These are phyloP conservation scores for Volucella zonaria DNA, from an alignment of 2,888 invertebrate species.

Conservation along the genomic window DNA sequence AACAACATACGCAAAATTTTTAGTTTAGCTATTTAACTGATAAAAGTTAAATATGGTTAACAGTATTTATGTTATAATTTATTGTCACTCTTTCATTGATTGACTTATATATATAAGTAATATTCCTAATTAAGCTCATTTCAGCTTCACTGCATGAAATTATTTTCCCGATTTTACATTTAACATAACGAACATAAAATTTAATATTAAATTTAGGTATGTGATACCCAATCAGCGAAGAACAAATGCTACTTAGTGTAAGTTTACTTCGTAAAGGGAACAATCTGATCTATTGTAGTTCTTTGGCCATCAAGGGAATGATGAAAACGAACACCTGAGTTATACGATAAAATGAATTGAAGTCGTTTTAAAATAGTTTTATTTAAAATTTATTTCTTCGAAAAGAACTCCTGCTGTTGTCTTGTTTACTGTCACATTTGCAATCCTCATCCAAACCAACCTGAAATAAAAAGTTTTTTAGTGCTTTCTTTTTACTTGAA, in stretches of 20 bases:
- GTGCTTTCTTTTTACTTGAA: neutral
- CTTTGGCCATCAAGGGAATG: conserved; percentile 29
- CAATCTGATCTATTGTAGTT: conserved; percentile 11
- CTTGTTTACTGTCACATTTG: conserved; percentile 78
- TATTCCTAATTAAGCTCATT: conserved; percentile 6
- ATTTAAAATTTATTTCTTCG: conserved; percentile 76
- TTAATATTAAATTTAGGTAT: conserved; percentile 29
- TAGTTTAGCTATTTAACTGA: conserved; percentile 6
- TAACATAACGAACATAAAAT: conserved; percentile 12
- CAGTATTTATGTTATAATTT: conserved; percentile 46
- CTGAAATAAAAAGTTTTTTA: conserved; percentile 71
- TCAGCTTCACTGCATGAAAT: conserved; percentile 12
- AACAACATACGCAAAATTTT: neutral
- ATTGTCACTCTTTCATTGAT: conserved; percentile 35
- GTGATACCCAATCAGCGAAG: conserved; percentile 30
- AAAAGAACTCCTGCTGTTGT: conserved; percentile 79
- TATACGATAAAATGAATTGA: neutral
- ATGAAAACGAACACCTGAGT: conserved; percentile 48
- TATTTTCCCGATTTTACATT: conserved; percentile 58
- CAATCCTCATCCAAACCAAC: conserved; percentile 80
- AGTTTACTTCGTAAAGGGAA: conserved; percentile 5
- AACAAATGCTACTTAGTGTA: conserved; percentile 48
- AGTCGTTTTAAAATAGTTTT: neutral
- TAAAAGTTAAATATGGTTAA: conserved; percentile 9
- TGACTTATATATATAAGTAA: conserved; percentile 10